Evolutionary conservation across 2,797 vertebrate species (phyloP), one percentile per base, ranked within the genome.

Genomic region (Cynopterus sphinx): DNA sequence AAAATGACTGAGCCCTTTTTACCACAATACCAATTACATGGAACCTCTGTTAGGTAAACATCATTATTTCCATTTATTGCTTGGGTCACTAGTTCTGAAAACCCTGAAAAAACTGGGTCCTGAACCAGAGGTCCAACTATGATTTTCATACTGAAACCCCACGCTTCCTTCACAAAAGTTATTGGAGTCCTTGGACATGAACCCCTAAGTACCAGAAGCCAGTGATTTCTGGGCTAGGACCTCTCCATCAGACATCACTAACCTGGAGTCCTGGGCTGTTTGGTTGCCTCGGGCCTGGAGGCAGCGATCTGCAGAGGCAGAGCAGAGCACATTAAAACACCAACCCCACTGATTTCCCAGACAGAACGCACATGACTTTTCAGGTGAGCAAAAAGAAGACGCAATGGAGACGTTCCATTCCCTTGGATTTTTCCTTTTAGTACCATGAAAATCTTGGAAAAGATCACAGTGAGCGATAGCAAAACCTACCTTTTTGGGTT

Each of bases 231-330:
- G 33, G 33, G 33, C 16, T 41, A 55, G 22, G 2, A 15, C 16
- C 0, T 26, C 10, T 19, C 12, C 28, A 9, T 17, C 1, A 33
- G 46, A 83, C 10, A n/a, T 59, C 41, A 94, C 96, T 28, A 4
- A 96, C 82, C 94, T 91, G 63, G 33, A 61, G 11, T 0, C 6
- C 28, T 57, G 19, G 24, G 1, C 19, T 5, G 1, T 1, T 11
- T 1, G 11, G 5, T 1, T 49, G 6, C 2, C 13, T 86, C n/a
- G 9, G 21, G 19, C 36, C 5, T 91, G 2, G 22, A 87, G n/a
- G 59, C 97, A 97, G 31, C 63, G 86, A 83, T 97, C 97, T 97
- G 86, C 6, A 43, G 51, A 90, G 91, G 15, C 19, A 91, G 57
- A 96, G 74, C 17, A 93, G 53, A 86, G 5, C 15, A 73, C 13